Conservation (phyloP, 2,113 vertebrate genomes). For the Cichladusa arquata region DNA sequence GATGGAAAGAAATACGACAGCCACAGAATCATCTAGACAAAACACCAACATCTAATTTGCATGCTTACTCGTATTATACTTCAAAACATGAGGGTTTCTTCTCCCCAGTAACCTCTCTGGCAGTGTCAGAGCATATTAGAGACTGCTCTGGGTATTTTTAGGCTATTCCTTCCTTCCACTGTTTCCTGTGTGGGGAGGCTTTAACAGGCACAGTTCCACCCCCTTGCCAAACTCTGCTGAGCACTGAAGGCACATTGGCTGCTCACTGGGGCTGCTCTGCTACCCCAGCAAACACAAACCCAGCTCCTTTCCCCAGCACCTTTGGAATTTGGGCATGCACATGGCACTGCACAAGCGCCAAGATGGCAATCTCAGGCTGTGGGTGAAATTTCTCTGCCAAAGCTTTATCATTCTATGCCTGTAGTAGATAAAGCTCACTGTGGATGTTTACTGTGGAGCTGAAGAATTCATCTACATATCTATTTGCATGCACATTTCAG, state of each 20-base stretch:
- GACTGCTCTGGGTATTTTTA: conserved; percentile 40
- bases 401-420: conserved; percentile 22
- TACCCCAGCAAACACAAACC: not conserved
- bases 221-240: not conserved
- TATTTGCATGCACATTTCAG: conserved; percentile 66
- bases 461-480: conserved; percentile 68
- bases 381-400: conserved; percentile 29
- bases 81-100: not conserved
- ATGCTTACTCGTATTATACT: conserved; percentile 40
- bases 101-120: conserved; percentile 37
- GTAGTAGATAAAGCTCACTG: conserved; percentile 7
- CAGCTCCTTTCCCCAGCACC: not conserved
- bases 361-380: conserved; percentile 23
- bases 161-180: not conserved
- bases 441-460: conserved; percentile 57
- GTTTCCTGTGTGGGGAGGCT: not conserved
- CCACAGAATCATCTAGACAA: conserved; percentile 31
- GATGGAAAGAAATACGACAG: conserved; percentile 50
- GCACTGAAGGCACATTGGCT: not conserved
- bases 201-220: not conserved
- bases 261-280: not conserved
- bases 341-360: not conserved
- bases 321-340: not conserved
- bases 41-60: conserved; percentile 47
- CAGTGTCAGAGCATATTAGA: not conserved